Base-by-base conservation (phyloP, 2,888 invertebrate genomes). In the Thera obeliscata region DNA sequence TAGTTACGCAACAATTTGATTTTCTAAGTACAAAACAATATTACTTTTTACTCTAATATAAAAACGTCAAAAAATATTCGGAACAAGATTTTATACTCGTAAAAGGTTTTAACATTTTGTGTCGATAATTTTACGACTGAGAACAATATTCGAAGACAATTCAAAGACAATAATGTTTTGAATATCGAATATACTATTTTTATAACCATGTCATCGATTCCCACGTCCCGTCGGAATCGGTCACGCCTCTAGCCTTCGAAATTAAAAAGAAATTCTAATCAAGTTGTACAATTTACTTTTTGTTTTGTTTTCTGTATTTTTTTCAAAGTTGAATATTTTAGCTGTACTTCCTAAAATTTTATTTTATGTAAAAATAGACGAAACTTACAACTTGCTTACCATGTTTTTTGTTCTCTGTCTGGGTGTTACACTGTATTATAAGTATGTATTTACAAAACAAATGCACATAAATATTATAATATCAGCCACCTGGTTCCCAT, bases 161-260 rank as follows among this genome's bases (percentile, higher is more conserved):
- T 36, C n/a, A 65, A 56, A 65, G 6, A 59, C 48, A 50, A 52
- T 52, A 52, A 33, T n/a, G 41, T 35, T 49, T 43, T 1, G 2
- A 52, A 61, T 56, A 69, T 64, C 62, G 67, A 68, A 69, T 59
- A 63, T 62, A 60, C 64, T 58, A 61, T 66, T 71, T 61, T 66
- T 69, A 82, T 78, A 67, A 77, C 78, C 84, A 82, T 81, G 71
- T 69, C 83, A 81, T 83, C 77, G 79, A 81, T 84, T 82, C 81
- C 78, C 79, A 81, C 71, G 78, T 79, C 75, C 77, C 79, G 77
- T 73, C 74, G 74, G 74, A 77, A 81, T 84, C 76, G 69, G 81
- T 66, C 78, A 84, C 81, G 84, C 80, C 78, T 78, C 75, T 82
- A 75, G 77, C 77, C 72, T 76, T 79, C 67, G 67, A 69, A 69